Percentiles rank a stretch among this genome's conserved stretches.
phyloP scores from a whole-genome alignment of 92 coral and sea anemone species.

The Zoanthus sociatus region DNA sequence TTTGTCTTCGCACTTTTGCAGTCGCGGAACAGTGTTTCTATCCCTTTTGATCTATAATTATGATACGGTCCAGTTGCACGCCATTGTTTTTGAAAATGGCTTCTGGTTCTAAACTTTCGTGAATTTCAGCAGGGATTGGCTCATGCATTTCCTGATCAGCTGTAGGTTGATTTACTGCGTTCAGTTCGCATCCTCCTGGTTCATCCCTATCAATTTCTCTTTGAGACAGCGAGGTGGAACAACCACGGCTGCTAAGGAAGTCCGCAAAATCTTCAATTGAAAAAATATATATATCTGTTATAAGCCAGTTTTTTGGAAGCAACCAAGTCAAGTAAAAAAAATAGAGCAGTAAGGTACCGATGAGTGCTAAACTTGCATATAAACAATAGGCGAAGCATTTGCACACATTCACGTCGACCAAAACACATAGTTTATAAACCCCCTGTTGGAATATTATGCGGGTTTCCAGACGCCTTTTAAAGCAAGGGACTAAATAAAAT shows the following conservation, averaged over 20 bases:
- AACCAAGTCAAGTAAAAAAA: constrained; percentile 2
- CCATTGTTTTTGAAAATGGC: constrained; percentile 26
- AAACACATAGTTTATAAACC: constrained; percentile 18
- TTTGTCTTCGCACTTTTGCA: constrained; percentile 23
- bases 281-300: constrained; percentile 14
- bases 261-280: constrained; percentile 26
- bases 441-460: constrained; percentile 6
- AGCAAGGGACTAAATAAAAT: constrained; percentile 6
- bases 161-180: constrained; percentile 7
- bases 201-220: constrained; percentile 24
- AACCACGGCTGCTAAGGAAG: constrained; percentile 17
- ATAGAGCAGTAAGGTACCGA: constrained; percentile 11
- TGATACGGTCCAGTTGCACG: constrained; percentile 12
- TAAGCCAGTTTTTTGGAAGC: constrained; percentile 9
- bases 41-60: constrained; percentile 14
- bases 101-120: constrained; percentile 26
- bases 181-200: constrained; percentile 19
- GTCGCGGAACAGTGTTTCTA: constrained; percentile 26
- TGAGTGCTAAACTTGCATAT: constrained; percentile 13
- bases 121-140: constrained; percentile 26
- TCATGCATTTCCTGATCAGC: constrained; percentile 16
- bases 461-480: constrained; percentile 3
- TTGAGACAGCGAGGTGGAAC: constrained; percentile 23
- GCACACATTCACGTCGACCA: constrained; percentile 10
- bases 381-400: constrained; percentile 8